A percentile compares a stretch with the other conserved stretches of the same genome.
Conservation (phyloP, 2,797 vertebrate species). For the Bufotes viridis region DNA sequence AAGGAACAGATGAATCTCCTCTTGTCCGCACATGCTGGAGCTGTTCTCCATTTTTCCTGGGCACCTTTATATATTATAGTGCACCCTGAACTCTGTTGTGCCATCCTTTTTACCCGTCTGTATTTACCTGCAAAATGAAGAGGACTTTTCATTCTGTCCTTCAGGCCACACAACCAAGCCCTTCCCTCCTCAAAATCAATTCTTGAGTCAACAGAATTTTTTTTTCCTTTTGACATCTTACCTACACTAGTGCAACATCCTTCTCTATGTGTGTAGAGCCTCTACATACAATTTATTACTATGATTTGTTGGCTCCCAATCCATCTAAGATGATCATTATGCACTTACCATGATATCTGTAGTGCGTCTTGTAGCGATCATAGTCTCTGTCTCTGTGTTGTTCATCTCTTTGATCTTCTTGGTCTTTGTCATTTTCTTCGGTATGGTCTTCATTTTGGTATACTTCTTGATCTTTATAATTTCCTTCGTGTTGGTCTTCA, state of each 20-base stretch:
- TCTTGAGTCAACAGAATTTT: not conserved
- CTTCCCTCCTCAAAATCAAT: not conserved
- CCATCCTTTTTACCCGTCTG: not conserved
- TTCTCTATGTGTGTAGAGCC: no score
- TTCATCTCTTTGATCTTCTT: not conserved
- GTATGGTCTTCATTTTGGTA: not conserved
- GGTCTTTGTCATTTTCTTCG: not conserved
- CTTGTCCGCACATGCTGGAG: conserved; percentile 20
- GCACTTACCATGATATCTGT: not conserved
- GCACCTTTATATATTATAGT: conserved; percentile 15
- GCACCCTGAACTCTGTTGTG: not conserved
- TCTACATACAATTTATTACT: not conserved
- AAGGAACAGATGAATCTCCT: conserved; percentile 42
- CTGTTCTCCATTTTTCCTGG: not conserved
- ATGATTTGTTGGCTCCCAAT: not conserved
- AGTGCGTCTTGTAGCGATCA: not conserved
- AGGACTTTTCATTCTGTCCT: not conserved
- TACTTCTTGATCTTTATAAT: not conserved
- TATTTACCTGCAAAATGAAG: not conserved
- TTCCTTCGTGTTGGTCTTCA: not conserved
- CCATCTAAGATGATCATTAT: not conserved
- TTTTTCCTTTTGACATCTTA: not conserved
- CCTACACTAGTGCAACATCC: not conserved
- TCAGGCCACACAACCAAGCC: not conserved
- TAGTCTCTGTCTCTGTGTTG: not conserved